Base-by-base conservation (phyloP, 2,113 vertebrate genomes). In the Gopherus flavomarginatus region DNA sequence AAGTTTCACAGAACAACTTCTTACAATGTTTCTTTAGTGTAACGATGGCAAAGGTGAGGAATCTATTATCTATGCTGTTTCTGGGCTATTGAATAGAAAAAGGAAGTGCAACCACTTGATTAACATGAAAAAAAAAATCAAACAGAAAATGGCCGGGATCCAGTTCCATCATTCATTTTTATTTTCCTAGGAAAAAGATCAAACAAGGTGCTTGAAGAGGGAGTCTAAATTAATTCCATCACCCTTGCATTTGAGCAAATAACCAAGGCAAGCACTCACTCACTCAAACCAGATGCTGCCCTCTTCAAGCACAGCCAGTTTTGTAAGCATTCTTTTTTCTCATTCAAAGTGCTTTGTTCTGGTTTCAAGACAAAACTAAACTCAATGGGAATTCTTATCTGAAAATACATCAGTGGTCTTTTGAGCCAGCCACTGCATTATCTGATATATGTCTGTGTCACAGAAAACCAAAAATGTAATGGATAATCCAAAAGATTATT, bases 191-290 rank as follows among this genome's bases (percentile, higher is more conserved):
- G 81, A 92, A 95, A 90, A 78, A n/a, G 75, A 92, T 97, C 92
- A 97, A 83, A 95, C 26, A 94, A 95, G 16, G 47, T 88, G 88
- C 88, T 92, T 96, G 96, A 92, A 80, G 17, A 72, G 6, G 78
- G 81, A 91, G 81, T 69, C 75, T 83, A 17, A 47, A 79, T 81
- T 79, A 65, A 6, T 85, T 85, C 79, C 53, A 17, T 54, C 78
- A 88, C 72, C 3, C 1, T 12, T 81, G 47, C 2, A 50, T 44
- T 29, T 85, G 27, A 35, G 17, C 52, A 88, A 90, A 1, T 16
- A 77, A 57, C 24, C 0, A 3, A 65, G 75, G 47, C 11, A 57
- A 44, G 77, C 75, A 77, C 81, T 38, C 56, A 47, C 65, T 27
- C 52, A 52, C 65, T 27, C 52, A 94, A 57, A 31, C 29, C 14